A percentile compares a stretch with the other conserved stretches of the same genome.
Evolutionary conservation across 37 sponge, comb jelly and placozoan genomes (phyloP).

Genomic region (Chondrilla cf. caribensis): DNA sequence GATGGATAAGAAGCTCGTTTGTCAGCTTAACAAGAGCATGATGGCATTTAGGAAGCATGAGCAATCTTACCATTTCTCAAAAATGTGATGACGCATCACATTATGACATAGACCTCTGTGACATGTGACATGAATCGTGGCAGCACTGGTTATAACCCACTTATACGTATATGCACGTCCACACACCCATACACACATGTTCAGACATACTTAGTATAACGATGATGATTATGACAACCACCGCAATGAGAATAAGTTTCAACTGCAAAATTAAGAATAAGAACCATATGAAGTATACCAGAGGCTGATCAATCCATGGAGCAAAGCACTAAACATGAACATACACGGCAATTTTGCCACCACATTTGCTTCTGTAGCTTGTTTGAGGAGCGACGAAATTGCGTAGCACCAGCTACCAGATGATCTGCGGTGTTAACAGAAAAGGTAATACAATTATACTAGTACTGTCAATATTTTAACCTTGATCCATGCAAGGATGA

Average conservation of each 20-base stretch:
- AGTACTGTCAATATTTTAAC: background rate
- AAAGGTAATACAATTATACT: background rate
- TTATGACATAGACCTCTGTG: no score
- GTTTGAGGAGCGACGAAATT: constrained; percentile 53
- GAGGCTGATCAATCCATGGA: no score
- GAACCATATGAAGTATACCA: background rate
- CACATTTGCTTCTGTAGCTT: constrained; percentile 50
- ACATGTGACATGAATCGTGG: no score
- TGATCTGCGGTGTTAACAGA: constrained; percentile 27
- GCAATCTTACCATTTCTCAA: no score
- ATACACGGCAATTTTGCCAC: constrained; percentile 72
- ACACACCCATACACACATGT: no score
- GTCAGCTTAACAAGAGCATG: no score
- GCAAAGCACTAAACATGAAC: background rate
- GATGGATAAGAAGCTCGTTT: no score
- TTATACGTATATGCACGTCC: no score
- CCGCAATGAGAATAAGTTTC: constrained; percentile 46
- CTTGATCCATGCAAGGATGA: no score
- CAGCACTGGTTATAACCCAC: no score
- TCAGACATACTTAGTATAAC: constrained; percentile 58
- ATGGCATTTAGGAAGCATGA: no score
- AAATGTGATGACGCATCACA: no score
- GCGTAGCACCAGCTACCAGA: constrained; percentile 60
- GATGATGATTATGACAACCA: constrained; percentile 33
- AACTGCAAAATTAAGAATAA: constrained; percentile 11